Base-by-base conservation (phyloP, 2,113 vertebrate species). In the Eptatretus burgeri region DNA sequence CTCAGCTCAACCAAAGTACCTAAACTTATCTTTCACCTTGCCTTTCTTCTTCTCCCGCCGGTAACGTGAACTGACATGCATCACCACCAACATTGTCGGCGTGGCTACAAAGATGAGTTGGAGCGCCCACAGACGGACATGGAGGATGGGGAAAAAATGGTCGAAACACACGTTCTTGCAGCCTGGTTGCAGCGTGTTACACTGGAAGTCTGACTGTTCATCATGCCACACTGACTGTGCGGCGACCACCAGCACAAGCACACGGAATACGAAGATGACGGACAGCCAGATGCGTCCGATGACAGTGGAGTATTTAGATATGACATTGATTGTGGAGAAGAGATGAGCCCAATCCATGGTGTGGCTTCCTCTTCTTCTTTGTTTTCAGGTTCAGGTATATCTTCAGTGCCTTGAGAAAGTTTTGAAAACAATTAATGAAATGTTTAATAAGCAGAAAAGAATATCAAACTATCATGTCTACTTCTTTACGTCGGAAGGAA, bases 41-140 rank as follows among this genome's bases (percentile, higher is more conserved):
- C 27, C 27, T 41, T 75, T 52, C 66, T 74, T 68, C 67, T 67
- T 64, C 70, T 94, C 79, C 0, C 83, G 79, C 65, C 81, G 79
- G 72, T 91, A 68, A 0, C 87, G 73, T 67, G 82, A 88, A 64
- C 81, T 82, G 65, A 94, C 85, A 0, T 94, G 88, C 66, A 81
- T 78, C 64, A 82, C 75, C 64, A 96, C 88, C 72, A 96, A 71
- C 49, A 96, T 74, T 0, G 86, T 88, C 0, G 88, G 88, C 62
- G 86, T 93, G 1, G 84, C 93, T 77, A 88, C 78, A 0, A 91
- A 84, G 71, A 96, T 93, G 68, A 96, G 81, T 77, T 94, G 88
- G 69, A 96, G 75, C 52, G 88, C 84, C 89, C 86, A 96, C 20
- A 96, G 77, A 14, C 81, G 77, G 71, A 86, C 80, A 72, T 85